Percentiles rank a stretch among this genome's conserved stretches.
These are phyloP conservation scores for Trogon melanurus DNA, from an alignment of 2,113 vertebrate species.

Conservation along the genomic window DNA sequence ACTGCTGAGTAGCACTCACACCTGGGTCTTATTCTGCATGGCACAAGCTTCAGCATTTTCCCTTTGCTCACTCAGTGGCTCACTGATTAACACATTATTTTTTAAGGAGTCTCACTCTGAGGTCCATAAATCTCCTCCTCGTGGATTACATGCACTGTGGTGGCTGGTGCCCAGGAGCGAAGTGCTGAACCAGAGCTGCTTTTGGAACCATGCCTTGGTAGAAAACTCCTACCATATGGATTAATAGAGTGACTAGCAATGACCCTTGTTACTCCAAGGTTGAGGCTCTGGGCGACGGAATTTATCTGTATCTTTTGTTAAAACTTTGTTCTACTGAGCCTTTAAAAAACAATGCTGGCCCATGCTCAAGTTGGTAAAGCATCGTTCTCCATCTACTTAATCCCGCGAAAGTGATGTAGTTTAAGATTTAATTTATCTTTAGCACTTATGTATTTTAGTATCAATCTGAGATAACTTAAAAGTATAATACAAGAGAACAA, in stretches of 20 bases:
- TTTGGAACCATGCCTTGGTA: background rate
- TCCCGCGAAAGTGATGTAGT: background rate
- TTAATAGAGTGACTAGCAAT: background rate
- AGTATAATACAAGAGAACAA: background rate
- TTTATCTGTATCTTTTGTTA: background rate
- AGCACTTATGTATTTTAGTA: background rate
- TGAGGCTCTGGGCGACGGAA: background rate
- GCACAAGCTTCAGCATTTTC: conserved; percentile 7
- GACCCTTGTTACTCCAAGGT: background rate
- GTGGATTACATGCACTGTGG: background rate
- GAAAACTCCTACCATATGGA: background rate
- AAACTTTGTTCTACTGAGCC: background rate
- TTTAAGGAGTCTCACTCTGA: background rate
- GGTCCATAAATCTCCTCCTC: conserved; percentile 28
- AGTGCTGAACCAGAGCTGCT: background rate
- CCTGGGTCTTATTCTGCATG: background rate
- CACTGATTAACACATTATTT: background rate
- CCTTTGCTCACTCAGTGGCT: background rate
- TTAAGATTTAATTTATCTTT: background rate
- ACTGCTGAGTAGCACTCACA: background rate
- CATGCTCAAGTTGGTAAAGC: background rate
- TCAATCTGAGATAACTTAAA: background rate
- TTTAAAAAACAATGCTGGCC: background rate
- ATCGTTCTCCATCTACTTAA: background rate
- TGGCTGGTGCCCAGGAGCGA: background rate